Conservation (phyloP, 53 echinoderm and acorn worm species). For the Astropecten irregularis region DNA sequence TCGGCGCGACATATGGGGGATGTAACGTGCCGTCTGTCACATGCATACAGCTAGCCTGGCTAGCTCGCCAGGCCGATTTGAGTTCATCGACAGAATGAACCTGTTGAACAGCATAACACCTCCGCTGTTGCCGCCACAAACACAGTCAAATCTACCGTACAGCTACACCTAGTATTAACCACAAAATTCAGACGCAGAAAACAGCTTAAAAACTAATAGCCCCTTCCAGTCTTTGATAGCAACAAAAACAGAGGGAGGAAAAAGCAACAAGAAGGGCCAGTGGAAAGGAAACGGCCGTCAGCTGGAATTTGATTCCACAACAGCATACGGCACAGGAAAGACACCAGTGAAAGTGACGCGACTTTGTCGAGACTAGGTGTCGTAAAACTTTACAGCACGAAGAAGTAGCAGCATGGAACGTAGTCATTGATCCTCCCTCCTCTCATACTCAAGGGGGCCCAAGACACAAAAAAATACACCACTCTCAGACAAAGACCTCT, state of each 20-base stretch:
- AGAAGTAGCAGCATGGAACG: slow-evolving; percentile 16
- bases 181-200: slow-evolving; percentile 2
- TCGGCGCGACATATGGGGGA: slow-evolving; percentile 51
- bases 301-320: slow-evolving; percentile 45
- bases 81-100: too few species aligned
- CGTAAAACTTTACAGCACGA: slow-evolving; percentile 57
- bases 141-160: too few species aligned
- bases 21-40: slow-evolving; percentile 36
- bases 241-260: not conserved
- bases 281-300: slow-evolving; percentile 25
- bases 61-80: not conserved
- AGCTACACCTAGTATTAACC: too few species aligned
- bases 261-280: too few species aligned
- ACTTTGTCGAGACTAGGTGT: slow-evolving; percentile 41
- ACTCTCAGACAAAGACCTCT: slow-evolving; percentile 30
- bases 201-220: slow-evolving; percentile 5
- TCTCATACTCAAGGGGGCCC: slow-evolving; percentile 20
- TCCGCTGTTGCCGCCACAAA: too few species aligned
- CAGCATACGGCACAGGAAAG: slow-evolving; percentile 29
- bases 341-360: slow-evolving; percentile 23
- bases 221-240: not conserved
- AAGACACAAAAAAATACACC: not conserved
- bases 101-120: slow-evolving; percentile 56
- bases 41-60: not conserved
- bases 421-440: not conserved